Percentiles rank a stretch among this genome's conserved stretches.
Evolutionary conservation across 2,113 vertebrate genomes (phyloP).

Genomic region (Ciconia boyciana): DNA sequence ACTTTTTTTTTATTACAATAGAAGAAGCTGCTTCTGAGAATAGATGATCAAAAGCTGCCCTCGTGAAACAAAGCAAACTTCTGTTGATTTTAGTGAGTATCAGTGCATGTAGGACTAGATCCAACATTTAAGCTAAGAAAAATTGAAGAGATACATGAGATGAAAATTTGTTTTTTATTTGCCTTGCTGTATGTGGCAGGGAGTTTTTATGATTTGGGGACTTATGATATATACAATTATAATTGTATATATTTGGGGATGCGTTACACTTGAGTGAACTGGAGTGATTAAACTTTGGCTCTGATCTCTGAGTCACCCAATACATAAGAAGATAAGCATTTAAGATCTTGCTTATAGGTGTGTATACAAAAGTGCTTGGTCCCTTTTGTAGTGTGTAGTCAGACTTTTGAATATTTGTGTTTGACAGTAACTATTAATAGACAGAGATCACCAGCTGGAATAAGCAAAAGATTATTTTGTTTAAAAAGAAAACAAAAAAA

Average conservation of each 20-base stretch:
- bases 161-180: background rate
- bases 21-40: background rate
- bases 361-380: background rate
- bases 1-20: background rate
- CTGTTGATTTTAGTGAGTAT: background rate
- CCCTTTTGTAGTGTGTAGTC: background rate
- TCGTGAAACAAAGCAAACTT: background rate
- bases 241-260: background rate
- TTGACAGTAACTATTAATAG: background rate
- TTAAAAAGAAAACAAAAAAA: background rate
- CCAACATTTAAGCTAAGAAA: background rate
- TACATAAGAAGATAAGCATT: background rate
- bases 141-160: background rate
- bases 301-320: background rate
- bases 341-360: background rate
- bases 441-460: background rate
- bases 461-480: background rate
- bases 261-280: background rate
- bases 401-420: background rate
- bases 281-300: slow-evolving; percentile 7
- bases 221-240: too few relatives aligned
- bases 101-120: background rate
- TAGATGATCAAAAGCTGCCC: background rate
- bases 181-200: background rate
- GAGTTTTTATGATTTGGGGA: background rate